Percentiles rank a stretch among this genome's conserved stretches.
Conservation (phyloP, 2,797 vertebrate genomes). For the Lutjanus argentimaculatus region DNA sequence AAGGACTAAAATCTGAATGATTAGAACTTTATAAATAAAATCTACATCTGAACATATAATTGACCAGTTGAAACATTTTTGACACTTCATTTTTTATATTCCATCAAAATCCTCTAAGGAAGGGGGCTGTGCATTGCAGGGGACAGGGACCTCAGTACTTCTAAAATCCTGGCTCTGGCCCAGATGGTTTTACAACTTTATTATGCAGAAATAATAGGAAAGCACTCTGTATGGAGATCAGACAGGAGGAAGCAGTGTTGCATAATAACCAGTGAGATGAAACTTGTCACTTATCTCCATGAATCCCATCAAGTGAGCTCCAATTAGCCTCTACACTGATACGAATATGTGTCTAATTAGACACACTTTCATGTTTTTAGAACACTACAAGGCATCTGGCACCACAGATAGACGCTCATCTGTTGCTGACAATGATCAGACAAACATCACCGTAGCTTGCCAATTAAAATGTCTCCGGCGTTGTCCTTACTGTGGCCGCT, state of each 20-base stretch:
- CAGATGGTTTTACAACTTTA: conserved; percentile 28
- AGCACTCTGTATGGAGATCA: conserved; percentile 42
- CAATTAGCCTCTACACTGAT: conserved; percentile 73
- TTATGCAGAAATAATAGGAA: conserved; percentile 39
- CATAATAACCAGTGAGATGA: conserved; percentile 53
- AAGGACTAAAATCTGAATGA: not conserved
- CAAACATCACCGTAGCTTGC: conserved; percentile 34
- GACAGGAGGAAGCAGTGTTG: conserved; percentile 42
- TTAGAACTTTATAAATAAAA: not conserved
- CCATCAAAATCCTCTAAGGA: too few species aligned
- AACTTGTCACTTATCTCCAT: conserved; percentile 62
- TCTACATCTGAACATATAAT: too few species aligned
- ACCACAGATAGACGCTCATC: conserved; percentile 55
- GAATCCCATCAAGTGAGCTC: conserved; percentile 58
- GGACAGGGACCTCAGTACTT: conserved; percentile 1
- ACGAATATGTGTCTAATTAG: conserved; percentile 69
- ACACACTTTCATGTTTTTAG: conserved; percentile 63
- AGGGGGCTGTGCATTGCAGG: not conserved
- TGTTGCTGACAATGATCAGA: conserved; percentile 60
- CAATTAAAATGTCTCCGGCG: conserved; percentile 47
- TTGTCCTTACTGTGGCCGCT: conserved; percentile 23
- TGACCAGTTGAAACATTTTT: too few species aligned
- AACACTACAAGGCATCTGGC: conserved; percentile 57
- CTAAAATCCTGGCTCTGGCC: not conserved
- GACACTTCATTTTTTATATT: not conserved